Base-by-base conservation (phyloP, 2,113 vertebrate species). In the Corydoras maculifer region DNA sequence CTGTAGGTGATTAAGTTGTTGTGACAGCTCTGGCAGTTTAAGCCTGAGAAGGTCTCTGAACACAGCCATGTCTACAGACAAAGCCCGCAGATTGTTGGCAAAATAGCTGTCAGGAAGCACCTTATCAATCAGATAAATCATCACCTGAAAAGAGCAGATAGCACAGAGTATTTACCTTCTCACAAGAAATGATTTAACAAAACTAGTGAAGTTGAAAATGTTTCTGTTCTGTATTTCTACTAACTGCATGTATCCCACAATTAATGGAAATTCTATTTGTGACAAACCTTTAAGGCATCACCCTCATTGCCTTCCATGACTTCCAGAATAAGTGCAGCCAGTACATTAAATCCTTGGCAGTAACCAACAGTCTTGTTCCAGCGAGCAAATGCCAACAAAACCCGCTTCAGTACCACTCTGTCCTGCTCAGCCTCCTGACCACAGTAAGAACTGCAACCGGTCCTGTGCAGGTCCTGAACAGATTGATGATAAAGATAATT, bases 61-160 rank as follows among this genome's bases (percentile, higher is more conserved):
- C 75, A 93, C 93, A 11, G 93, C 93, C 93, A 95, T 95, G 79
- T 95, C 93, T 82, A 95, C 97, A 66, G 95, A 98, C 11, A 99
- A 84, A 0, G 96, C 93, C 14, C 92, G 93, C 65, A 99, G 91
- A 78, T 98, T 99, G 86, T 99, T 96, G 78, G 96, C 97, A 88
- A 99, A 99, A 82, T 99, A 99, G 81, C 94, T 98, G 68, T 98
- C 94, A 4, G 97, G 97, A 81, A 99, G 92, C 62, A 99, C 97
- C 79, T 98, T 98, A 87, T 99, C 96, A 32, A 99, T 99, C 76
- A 99, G 84, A 76, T 98, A 98, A 86, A 99, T 97, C 97, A 99
- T 98, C 78, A 99, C 94, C 97, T 99, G 80, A 58, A 75, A 65
- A 68, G 68, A 25, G 18, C 18, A 25, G 18, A 25, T 25, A 25